Conservation (phyloP, 2,888 invertebrate species). For the Elysia crispata region DNA sequence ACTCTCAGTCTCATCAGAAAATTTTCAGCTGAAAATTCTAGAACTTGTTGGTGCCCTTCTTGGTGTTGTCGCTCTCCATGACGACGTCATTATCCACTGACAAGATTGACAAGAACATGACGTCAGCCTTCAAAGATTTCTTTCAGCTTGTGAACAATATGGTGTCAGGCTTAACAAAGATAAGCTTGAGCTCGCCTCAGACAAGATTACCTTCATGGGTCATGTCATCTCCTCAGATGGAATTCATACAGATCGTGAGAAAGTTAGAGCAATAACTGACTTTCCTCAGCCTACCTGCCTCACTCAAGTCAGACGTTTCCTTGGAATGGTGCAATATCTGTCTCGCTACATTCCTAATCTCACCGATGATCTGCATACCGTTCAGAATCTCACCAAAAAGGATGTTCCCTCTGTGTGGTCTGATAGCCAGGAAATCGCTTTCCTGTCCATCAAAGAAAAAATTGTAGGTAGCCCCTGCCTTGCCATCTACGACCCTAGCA, state of each 20-base stretch:
- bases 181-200: slow-evolving; percentile 32
- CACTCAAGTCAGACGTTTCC: slow-evolving; percentile 50
- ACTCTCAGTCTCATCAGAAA: slow-evolving; percentile 50
- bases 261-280: slow-evolving; percentile 51
- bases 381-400: slow-evolving; percentile 50
- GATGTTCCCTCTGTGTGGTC: slow-evolving; percentile 55
- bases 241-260: slow-evolving; percentile 51
- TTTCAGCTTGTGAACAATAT: slow-evolving; percentile 48
- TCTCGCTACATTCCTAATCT: slow-evolving; percentile 51
- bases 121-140: slow-evolving; percentile 37
- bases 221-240: slow-evolving; percentile 51
- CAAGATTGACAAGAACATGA: slow-evolving; percentile 50
- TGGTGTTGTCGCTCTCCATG: slow-evolving; percentile 52
- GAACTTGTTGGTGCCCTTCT: slow-evolving; percentile 49
- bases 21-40: slow-evolving; percentile 53
- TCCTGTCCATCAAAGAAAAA: slow-evolving; percentile 49
- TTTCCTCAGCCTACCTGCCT: slow-evolving; percentile 46
- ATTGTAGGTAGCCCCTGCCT: slow-evolving; percentile 51
- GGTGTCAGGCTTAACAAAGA: slow-evolving; percentile 43
- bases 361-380: slow-evolving; percentile 39
- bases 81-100: slow-evolving; percentile 53
- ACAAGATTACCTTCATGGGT: slow-evolving; percentile 49
- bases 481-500: slow-evolving; percentile 51
- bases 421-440: slow-evolving; percentile 53
- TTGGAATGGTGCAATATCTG: slow-evolving; percentile 55